Evolutionary conservation across 2,797 vertebrate species (phyloP).

Genomic region (Pseudochirops corinnae): DNA sequence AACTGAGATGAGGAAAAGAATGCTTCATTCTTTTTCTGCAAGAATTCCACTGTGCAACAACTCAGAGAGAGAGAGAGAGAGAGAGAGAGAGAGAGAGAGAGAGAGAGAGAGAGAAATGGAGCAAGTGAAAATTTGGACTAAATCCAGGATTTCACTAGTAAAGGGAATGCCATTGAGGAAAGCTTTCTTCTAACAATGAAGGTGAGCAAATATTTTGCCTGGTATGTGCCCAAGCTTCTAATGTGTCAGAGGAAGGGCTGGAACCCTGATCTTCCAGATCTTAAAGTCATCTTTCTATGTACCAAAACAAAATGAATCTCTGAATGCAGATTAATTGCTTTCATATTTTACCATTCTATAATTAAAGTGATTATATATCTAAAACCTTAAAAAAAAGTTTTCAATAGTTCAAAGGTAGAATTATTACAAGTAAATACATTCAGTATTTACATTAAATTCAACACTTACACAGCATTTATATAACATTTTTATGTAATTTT

Average conservation of each 20-base stretch:
- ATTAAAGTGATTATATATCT: not conserved
- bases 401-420: slow-evolving; percentile 29
- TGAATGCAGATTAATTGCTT: not conserved
- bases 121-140: not conserved
- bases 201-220: not conserved
- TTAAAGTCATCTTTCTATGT: not conserved
- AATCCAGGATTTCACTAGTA: not conserved
- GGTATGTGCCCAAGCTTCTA: not conserved
- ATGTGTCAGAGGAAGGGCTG: not conserved
- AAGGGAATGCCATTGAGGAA: not conserved
- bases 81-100: not conserved
- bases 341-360: not conserved
- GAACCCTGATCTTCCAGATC: not conserved
- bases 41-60: not conserved
- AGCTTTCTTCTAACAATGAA: not conserved
- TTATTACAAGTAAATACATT: not conserved
- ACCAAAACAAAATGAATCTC: not conserved
- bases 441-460: not conserved
- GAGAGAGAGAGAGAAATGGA: not conserved
- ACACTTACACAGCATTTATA: not conserved
- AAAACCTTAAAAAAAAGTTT: not conserved
- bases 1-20: not conserved
- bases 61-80: not conserved
- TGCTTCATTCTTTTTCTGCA: not conserved
- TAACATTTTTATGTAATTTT: slow-evolving; percentile 19